A percentile compares a stretch with the other conserved stretches of the same genome.
These are phyloP conservation scores for Caenorhabditis drosophilae DNA, from an alignment of 2,888 invertebrate genomes.

Conservation along the genomic window DNA sequence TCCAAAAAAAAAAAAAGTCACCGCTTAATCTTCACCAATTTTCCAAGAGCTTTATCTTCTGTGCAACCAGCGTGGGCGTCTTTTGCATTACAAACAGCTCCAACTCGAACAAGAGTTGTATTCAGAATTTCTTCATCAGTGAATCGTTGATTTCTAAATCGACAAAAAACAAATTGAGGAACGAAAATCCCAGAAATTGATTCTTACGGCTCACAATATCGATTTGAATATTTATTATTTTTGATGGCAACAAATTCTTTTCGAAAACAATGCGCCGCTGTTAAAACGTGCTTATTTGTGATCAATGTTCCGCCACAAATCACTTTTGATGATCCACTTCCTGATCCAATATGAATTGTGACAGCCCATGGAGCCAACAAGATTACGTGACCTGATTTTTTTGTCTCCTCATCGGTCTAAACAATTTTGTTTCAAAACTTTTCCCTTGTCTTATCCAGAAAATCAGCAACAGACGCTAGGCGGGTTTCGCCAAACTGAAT, in stretches of 20 bases:
- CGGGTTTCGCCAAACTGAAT: too few species aligned
- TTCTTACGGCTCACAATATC: too few species aligned
- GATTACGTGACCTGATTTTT: background rate
- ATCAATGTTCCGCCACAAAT: conserved; percentile 2
- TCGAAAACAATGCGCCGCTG: conserved; percentile 5
- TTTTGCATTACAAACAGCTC: conserved; percentile 22
- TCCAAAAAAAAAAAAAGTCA: too few species aligned
- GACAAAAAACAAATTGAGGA: too few species aligned
- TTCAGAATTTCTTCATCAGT: conserved; percentile 13
- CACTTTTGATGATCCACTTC: too few species aligned
- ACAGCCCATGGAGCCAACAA: background rate
- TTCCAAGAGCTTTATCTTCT: conserved; percentile 18
- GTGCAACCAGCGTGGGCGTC: conserved; percentile 14
- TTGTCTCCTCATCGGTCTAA: background rate
- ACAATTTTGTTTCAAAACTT: too few species aligned
- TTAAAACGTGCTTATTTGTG: background rate
- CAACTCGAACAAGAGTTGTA: conserved; percentile 14
- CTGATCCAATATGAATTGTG: background rate
- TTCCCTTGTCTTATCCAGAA: too few species aligned
- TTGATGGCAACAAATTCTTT: too few species aligned
- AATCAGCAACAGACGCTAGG: too few species aligned
- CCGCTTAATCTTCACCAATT: conserved; percentile 14
- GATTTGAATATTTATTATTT: too few species aligned
- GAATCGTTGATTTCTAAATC: too few species aligned
- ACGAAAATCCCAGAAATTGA: too few species aligned